Evolutionary conservation across 1,140 invertebrate genomes (phyloP).

Genomic region (Ridgeia piscesae): DNA sequence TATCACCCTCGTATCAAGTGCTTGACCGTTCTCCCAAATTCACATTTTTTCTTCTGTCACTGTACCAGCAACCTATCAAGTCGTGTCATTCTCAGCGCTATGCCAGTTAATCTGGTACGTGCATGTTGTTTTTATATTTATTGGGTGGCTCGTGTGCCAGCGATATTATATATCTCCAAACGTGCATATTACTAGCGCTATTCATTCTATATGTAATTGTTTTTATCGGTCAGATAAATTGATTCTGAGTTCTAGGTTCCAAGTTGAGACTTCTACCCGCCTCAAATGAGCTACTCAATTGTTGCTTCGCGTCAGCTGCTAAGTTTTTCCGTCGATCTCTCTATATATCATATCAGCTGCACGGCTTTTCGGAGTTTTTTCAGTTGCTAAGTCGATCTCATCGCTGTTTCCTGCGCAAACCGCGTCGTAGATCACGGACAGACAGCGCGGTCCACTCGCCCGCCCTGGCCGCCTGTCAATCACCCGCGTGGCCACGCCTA

Average conservation of each 20-base stretch:
- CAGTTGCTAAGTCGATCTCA: neutral
- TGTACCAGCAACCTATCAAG: neutral
- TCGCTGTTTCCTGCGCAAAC: neutral
- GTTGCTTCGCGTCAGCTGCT: no score
- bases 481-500: neutral
- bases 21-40: neutral
- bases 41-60: neutral
- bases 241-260: no score
- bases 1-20: neutral
- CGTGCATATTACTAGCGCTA: no score
- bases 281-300: neutral
- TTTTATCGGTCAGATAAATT: no score
- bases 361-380: neutral
- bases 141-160: no score
- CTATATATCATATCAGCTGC: no score
- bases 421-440: neutral
- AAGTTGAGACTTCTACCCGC: neutral
- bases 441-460: neutral
- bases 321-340: no score
- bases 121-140: no score
- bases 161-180: no score
- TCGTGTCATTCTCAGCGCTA: no score
- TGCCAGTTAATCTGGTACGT: no score
- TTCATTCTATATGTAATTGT: no score
- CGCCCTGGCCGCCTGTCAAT: neutral